These are phyloP conservation scores for Anastrepha ludens DNA, from an alignment of 1,140 invertebrate species.

Conservation along the genomic window DNA sequence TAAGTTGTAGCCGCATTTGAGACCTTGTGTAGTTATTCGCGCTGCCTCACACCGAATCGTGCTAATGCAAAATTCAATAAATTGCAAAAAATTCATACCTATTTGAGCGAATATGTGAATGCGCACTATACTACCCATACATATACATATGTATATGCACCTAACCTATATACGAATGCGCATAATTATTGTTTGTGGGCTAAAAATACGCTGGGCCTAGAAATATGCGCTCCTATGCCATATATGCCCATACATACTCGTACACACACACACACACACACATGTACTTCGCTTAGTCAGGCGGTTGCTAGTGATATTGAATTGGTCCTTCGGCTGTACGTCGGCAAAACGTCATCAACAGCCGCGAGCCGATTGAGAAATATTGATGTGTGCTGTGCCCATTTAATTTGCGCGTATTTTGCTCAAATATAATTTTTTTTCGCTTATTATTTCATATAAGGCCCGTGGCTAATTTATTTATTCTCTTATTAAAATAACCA, in stretches of 20 bases:
- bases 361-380: constrained; percentile 20
- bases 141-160: neutral
- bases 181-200: neutral
- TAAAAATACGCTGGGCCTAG: neutral
- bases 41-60: no score
- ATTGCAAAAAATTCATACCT: no score
- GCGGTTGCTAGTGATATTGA: neutral
- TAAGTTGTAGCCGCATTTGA: no score
- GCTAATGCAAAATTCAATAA: no score
- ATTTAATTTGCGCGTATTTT: neutral
- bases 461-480: neutral
- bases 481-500: neutral
- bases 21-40: no score
- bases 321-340: constrained; percentile 28
- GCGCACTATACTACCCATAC: neutral
- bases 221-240: neutral
- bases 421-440: no score
- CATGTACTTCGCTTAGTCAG: neutral
- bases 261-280: neutral
- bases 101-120: neutral
- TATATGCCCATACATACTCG: neutral
- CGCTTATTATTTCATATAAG: neutral
- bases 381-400: neutral
- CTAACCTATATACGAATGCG: neutral
- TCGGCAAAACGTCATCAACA: constrained; percentile 19